These are phyloP conservation scores for Drosophila peninsularis DNA, from an alignment of 2,888 invertebrate genomes.

Conservation along the genomic window DNA sequence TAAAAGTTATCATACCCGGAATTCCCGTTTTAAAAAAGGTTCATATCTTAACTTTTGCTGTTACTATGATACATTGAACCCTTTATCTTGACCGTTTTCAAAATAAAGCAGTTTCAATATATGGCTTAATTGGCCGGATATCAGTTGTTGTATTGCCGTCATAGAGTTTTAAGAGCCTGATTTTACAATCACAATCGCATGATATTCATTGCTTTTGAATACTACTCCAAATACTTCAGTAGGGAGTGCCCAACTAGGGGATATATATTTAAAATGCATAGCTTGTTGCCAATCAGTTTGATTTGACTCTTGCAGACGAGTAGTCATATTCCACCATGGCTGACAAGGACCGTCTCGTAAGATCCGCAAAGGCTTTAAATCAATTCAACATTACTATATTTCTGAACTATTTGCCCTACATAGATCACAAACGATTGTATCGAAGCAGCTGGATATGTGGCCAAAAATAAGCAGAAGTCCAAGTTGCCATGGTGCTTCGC, in stretches of 20 bases:
- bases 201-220: background rate
- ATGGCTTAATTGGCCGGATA: background rate
- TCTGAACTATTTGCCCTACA: background rate
- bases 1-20: background rate
- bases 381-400: background rate
- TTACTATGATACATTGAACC: background rate
- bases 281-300: constrained; percentile 1
- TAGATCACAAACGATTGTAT: constrained; percentile 26
- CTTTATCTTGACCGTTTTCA: background rate
- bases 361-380: background rate
- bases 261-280: too few species aligned
- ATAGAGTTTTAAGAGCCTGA: background rate
- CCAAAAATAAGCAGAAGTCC: constrained; percentile 1
- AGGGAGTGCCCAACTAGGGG: background rate
- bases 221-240: background rate
- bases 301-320: background rate
- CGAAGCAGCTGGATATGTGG: constrained; percentile 8
- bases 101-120: constrained; percentile 7
- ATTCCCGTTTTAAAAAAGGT: background rate
- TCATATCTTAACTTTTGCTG: background rate
- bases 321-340: constrained; percentile 31
- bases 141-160: background rate
- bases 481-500: constrained; percentile 67
- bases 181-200: background rate
- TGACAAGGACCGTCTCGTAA: constrained; percentile 47